phyloP scores from a whole-genome alignment of 2,888 invertebrate genomes.

The Malthinus flaveolus region DNA sequence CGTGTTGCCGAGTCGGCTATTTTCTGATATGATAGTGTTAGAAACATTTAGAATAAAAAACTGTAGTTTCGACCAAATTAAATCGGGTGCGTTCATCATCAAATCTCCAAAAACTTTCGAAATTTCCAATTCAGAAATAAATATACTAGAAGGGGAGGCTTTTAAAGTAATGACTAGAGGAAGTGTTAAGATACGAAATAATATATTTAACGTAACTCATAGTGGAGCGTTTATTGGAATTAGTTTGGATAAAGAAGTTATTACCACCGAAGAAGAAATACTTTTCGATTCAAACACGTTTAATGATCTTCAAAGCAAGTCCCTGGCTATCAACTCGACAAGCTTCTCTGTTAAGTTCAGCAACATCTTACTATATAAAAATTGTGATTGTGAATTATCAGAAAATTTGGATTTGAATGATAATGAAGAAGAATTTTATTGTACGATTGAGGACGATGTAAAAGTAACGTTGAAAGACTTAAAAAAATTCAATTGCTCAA shows the following conservation, averaged over 20 bases:
- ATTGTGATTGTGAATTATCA: slow-evolving; percentile 60
- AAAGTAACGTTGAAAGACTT: slow-evolving; percentile 44
- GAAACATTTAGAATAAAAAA: slow-evolving; percentile 68
- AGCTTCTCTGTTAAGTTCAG: slow-evolving; percentile 62
- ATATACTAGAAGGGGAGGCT: slow-evolving; percentile 65
- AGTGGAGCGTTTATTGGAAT: slow-evolving; percentile 68
- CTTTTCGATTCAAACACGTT: slow-evolving; percentile 68
- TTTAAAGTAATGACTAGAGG: slow-evolving; percentile 66
- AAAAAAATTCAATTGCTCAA: slow-evolving; percentile 44
- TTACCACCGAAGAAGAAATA: slow-evolving; percentile 56
- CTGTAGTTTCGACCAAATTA: slow-evolving; percentile 64
- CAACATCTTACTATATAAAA: slow-evolving; percentile 61
- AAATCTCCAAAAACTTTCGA: slow-evolving; percentile 64
- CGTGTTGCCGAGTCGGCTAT: slow-evolving; percentile 68
- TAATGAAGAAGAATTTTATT: slow-evolving; percentile 45
- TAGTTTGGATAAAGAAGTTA: slow-evolving; percentile 56
- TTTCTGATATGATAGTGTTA: slow-evolving; percentile 74
- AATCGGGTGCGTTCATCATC: slow-evolving; percentile 72
- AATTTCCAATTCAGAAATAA: slow-evolving; percentile 63
- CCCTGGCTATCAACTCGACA: slow-evolving; percentile 62
- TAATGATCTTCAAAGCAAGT: slow-evolving; percentile 58
- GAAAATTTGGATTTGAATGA: slow-evolving; percentile 38
- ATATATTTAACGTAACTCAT: slow-evolving; percentile 61
- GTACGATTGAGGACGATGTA: slow-evolving; percentile 38
- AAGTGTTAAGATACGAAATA: slow-evolving; percentile 68